Evolutionary conservation across 2,888 invertebrate species (phyloP), one percentile per base, ranked within the genome.

Genomic region (Sminthurinus aureus): DNA sequence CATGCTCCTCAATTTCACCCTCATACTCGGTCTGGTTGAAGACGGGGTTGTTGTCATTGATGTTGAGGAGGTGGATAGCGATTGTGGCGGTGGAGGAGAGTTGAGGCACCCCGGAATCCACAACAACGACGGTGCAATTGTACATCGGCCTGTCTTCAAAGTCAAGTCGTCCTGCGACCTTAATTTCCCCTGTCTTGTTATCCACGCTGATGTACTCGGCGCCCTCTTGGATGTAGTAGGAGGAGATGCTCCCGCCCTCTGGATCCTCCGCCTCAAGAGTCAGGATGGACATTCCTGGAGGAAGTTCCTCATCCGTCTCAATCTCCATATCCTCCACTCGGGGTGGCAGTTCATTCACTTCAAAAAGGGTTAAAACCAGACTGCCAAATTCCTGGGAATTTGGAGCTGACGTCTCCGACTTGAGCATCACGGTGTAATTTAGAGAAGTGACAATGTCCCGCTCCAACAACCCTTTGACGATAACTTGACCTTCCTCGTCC

Each of bases 101-200:
- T 89, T 95, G 94, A 0, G 98, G 98, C 0, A 95, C 93, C 0
- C 98, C 98, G 0, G 95, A 94, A 90, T 98, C 98, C 88, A 93
- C 95, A 0, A 96, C 97, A 0, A 94, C 92, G 0, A 96, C 94
- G 0, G 94, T 94, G 89, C 98, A 96, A 90, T 95, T 94, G 3
- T 96, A 91, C 73, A 92, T 92, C 87, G 95, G 94, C 0, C 94
- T 91, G 88, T 93, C 92, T 90, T 98, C 98, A 90, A 94, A 98
- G 91, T 98, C 97, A 79, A 98, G 77, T 82, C 84, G 64, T 24
- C 85, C 87, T 22, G 91, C 90, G 24, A 93, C 92, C 83, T 91
- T 91, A 81, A 95, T 92, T 90, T 94, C 90, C 92, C 96, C 96
- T 80, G 96, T 95, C 9, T 93, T 93, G 89, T 95, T 94, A 90